Evolutionary conservation across 2,797 vertebrate species (phyloP).

Genomic region (Scolopax rusticola): DNA sequence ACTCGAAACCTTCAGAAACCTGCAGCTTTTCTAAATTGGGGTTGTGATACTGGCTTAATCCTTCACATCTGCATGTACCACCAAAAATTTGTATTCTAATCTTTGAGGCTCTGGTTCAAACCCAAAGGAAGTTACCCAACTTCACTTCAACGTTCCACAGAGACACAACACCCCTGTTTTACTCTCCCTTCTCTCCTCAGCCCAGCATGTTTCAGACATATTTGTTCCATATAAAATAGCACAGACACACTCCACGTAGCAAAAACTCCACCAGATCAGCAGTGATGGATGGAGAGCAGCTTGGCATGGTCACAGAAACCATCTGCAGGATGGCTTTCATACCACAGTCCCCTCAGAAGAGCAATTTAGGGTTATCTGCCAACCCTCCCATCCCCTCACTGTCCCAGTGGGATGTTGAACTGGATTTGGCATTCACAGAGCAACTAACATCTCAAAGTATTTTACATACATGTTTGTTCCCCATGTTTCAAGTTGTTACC

Average conservation of each 20-base stretch:
- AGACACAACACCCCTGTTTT: neutral
- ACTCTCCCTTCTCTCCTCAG: neutral
- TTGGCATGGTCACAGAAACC: neutral
- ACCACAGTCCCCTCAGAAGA: neutral
- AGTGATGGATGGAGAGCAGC: neutral
- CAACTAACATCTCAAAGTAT: neutral
- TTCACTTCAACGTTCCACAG: neutral
- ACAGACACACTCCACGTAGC: neutral
- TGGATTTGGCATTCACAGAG: neutral
- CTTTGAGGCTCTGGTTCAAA: neutral
- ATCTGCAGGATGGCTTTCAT: neutral
- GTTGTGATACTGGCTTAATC: neutral
- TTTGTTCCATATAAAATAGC: neutral
- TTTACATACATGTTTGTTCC: neutral
- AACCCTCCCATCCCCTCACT: neutral
- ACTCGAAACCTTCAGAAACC: neutral
- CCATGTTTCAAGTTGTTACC: neutral
- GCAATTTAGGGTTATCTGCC: neutral
- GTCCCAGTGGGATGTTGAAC: neutral
- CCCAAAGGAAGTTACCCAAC: neutral
- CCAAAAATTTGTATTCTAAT: neutral
- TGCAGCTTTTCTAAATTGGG: neutral
- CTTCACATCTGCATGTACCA: neutral
- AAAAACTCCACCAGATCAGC: neutral
- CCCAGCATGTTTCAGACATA: neutral